phyloP scores from a whole-genome alignment of 2,888 invertebrate genomes.

The Encarsia formosa region DNA sequence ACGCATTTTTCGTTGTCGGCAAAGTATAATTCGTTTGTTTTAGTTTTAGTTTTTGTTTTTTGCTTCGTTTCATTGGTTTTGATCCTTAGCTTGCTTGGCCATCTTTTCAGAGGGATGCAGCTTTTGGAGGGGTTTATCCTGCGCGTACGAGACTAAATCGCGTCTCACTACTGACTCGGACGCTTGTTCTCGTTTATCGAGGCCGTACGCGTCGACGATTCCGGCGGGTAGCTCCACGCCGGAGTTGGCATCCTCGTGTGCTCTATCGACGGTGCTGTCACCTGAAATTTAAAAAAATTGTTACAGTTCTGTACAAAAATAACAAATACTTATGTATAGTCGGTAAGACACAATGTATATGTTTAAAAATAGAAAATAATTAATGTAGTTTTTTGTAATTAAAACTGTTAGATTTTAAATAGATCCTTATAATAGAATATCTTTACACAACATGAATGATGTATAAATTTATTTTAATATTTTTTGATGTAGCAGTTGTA shows the following conservation, averaged over 20 bases:
- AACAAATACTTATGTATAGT: too few relatives aligned
- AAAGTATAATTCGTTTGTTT: constrained; percentile 2
- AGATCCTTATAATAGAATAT: too few relatives aligned
- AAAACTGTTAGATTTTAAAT: too few relatives aligned
- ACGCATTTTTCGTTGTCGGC: constrained; percentile 1
- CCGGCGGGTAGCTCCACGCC: constrained; percentile 41
- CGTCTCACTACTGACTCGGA: constrained; percentile 38
- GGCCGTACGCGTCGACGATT: constrained; percentile 43
- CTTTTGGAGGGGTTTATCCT: too few relatives aligned
- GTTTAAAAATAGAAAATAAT: too few relatives aligned
- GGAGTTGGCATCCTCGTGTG: constrained; percentile 48
- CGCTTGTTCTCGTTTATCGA: constrained; percentile 46
- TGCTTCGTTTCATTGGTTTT: constrained; percentile 1
- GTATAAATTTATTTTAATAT: too few relatives aligned
- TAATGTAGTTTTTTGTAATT: too few relatives aligned
- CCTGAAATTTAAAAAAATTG: constrained; percentile 29
- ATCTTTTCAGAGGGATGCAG: background rate
- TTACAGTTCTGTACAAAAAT: too few relatives aligned
- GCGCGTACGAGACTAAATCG: too few relatives aligned
- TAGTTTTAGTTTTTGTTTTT: background rate
- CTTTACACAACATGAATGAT: too few relatives aligned
- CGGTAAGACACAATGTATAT: too few relatives aligned
- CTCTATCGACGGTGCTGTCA: constrained; percentile 42
- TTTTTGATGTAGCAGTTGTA: too few relatives aligned
- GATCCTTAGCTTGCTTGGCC: background rate